Conservation (phyloP, 2,888 invertebrate species). For the Pristionchus exspectatus region DNA sequence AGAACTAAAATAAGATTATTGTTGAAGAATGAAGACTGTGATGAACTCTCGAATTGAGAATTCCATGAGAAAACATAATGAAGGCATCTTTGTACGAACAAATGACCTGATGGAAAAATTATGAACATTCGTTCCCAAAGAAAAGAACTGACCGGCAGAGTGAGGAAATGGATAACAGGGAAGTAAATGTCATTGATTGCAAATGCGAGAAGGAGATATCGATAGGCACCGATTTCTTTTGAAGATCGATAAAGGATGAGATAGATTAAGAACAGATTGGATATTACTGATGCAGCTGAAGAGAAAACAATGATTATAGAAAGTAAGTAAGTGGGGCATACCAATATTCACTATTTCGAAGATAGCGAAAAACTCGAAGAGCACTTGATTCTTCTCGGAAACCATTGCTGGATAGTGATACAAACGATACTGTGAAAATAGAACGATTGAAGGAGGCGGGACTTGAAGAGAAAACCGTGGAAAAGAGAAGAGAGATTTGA, state of each 20-base stretch:
- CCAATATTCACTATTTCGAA: conserved; percentile 28
- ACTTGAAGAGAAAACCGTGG: background rate
- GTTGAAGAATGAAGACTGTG: background rate
- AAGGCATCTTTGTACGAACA: conserved; percentile 42
- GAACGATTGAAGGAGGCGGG: background rate
- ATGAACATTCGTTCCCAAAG: background rate
- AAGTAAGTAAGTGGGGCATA: background rate
- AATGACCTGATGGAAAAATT: background rate
- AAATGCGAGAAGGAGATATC: conserved; percentile 28
- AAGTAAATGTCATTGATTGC: conserved; percentile 29
- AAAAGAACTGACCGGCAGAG: background rate
- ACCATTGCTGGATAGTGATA: background rate
- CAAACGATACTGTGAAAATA: background rate
- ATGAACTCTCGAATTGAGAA: conserved; percentile 4
- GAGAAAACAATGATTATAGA: background rate
- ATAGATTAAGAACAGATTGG: conserved; percentile 3
- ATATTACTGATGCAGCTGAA: background rate
- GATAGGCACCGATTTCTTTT: conserved; percentile 26
- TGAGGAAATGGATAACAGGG: conserved; percentile 33
- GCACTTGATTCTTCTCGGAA: background rate
- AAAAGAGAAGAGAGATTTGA: background rate
- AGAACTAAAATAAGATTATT: background rate
- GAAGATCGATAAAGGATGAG: conserved; percentile 33
- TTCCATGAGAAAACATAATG: conserved; percentile 40
- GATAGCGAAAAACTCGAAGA: conserved; percentile 27